Conservation (phyloP, 2,113 vertebrate genomes). For the Ailuropoda melanoleuca region DNA sequence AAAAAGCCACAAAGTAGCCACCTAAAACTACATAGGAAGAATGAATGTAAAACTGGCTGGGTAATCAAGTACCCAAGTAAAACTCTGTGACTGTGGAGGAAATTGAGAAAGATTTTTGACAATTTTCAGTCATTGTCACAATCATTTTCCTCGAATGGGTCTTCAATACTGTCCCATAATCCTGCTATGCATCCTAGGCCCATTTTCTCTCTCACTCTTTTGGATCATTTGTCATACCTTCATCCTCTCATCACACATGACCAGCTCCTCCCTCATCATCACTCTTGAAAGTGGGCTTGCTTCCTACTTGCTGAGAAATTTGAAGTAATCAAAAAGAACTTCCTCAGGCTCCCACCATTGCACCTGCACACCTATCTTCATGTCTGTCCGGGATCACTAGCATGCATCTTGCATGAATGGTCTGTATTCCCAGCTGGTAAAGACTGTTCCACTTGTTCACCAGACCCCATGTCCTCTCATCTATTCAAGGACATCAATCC, state of each 20-base stretch:
- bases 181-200: background rate
- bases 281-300: background rate
- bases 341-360: background rate
- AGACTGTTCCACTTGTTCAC: background rate
- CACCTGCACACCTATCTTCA: too few species aligned
- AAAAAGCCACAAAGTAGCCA: too few species aligned
- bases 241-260: background rate
- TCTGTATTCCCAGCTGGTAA: background rate
- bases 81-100: background rate
- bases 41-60: background rate
- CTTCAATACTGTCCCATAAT: background rate
- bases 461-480: background rate
- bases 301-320: background rate
- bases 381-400: background rate
- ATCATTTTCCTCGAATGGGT: too few species aligned
- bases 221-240: background rate
- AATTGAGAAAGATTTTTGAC: background rate
- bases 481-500: background rate
- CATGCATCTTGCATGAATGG: background rate
- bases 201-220: background rate
- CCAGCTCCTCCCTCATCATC: background rate
- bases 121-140: background rate
- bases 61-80: background rate
- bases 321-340: background rate
- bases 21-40: background rate